phyloP scores from a whole-genome alignment of 2,797 vertebrate species.

The Lithobates pipiens region DNA sequence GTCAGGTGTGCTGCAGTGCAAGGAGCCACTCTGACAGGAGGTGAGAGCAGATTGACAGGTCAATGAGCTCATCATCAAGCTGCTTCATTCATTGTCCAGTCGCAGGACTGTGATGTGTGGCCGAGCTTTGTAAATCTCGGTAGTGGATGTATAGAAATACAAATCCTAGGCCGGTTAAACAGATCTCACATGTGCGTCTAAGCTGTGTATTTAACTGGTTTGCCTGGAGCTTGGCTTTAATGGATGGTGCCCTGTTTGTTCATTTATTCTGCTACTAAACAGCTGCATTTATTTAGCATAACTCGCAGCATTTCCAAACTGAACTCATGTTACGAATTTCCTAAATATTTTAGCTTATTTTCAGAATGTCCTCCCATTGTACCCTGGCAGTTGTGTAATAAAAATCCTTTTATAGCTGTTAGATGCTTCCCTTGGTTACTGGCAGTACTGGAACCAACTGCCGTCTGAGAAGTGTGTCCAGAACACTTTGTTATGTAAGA shows the following conservation, averaged over 20 bases:
- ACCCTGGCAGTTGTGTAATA: slow-evolving; percentile 24
- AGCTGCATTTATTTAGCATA: background rate
- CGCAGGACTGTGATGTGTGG: no score
- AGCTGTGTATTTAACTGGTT: background rate
- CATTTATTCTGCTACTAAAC: background rate
- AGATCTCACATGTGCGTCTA: no score
- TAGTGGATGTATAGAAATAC: no score
- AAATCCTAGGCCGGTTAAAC: no score
- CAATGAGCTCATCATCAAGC: no score
- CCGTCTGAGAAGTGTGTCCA: background rate
- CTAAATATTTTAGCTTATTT: slow-evolving; percentile 1
- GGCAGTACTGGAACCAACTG: slow-evolving; percentile 7
- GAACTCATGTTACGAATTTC: background rate
- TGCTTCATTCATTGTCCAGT: no score
- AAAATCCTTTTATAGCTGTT: slow-evolving; percentile 7
- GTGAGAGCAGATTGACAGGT: no score
- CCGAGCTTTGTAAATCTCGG: no score
- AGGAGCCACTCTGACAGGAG: no score
- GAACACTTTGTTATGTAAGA: slow-evolving; percentile 49
- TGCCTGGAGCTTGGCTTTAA: background rate
- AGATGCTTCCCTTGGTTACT: background rate
- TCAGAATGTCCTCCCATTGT: background rate
- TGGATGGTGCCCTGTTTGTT: background rate
- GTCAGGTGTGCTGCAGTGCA: no score
- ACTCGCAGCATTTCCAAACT: background rate